These are phyloP conservation scores for Diadumene lineata DNA, from an alignment of 92 coral and sea anemone species.

Conservation along the genomic window DNA sequence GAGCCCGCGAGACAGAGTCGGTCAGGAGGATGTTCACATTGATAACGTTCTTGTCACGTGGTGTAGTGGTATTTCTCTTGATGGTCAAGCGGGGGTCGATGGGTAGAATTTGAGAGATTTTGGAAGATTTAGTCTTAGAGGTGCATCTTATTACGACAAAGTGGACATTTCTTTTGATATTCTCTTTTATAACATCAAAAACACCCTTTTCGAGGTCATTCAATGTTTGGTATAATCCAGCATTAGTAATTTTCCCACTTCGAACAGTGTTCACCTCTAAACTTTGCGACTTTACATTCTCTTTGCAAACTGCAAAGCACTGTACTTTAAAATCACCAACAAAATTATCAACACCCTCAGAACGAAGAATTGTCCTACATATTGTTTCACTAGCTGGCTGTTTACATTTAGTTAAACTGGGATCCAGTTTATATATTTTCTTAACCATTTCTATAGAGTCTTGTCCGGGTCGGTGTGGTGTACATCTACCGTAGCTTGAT, in stretches of 20 bases:
- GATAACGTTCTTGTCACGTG: slow-evolving; percentile 41
- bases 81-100: slow-evolving; percentile 64
- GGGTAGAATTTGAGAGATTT: slow-evolving; percentile 59
- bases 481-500: slow-evolving; percentile 38
- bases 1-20: slow-evolving; percentile 86
- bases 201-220: slow-evolving; percentile 50
- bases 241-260: slow-evolving; percentile 21
- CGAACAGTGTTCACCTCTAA: slow-evolving; percentile 6
- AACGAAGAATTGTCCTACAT: slow-evolving; percentile 12
- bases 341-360: not conserved
- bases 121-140: slow-evolving; percentile 3
- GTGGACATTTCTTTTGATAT: slow-evolving; percentile 37
- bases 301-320: slow-evolving; percentile 37
- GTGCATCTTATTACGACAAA: slow-evolving; percentile 63
- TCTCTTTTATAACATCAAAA: slow-evolving; percentile 21
- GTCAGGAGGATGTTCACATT: slow-evolving; percentile 74
- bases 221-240: slow-evolving; percentile 9
- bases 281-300: slow-evolving; percentile 17
- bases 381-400: slow-evolving; percentile 16
- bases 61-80: slow-evolving; percentile 15
- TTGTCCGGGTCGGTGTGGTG: slow-evolving; percentile 45
- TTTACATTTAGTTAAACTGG: slow-evolving; percentile 32
- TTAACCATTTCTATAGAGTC: slow-evolving; percentile 25
- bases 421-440: slow-evolving; percentile 26
- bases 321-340: slow-evolving; percentile 6